These are phyloP conservation scores for Pitta sordida DNA, from an alignment of 2,113 vertebrate genomes.

Conservation along the genomic window DNA sequence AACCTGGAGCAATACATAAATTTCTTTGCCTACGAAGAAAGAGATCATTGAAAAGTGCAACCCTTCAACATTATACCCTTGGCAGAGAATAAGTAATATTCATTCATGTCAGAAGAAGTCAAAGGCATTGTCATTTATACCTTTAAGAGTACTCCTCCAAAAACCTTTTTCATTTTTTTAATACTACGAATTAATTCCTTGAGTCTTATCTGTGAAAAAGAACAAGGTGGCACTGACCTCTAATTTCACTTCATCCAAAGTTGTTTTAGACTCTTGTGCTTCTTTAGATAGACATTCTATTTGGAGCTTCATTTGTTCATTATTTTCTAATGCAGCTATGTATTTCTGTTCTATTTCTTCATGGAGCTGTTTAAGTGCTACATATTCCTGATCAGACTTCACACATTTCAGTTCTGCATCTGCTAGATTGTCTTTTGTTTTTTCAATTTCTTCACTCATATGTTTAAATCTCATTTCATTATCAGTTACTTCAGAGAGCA, in stretches of 20 bases:
- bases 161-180: background rate
- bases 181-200: background rate
- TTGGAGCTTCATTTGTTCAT: constrained; percentile 50
- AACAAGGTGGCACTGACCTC: constrained; percentile 64
- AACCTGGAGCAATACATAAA: background rate
- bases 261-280: constrained; percentile 16
- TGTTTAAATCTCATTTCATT: constrained; percentile 54
- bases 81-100: background rate
- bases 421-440: constrained; percentile 44
- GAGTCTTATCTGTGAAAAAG: background rate
- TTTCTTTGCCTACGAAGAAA: background rate
- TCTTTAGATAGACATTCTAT: constrained; percentile 42
- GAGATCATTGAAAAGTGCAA: background rate
- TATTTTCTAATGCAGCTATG: constrained; percentile 34
- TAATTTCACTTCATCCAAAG: constrained; percentile 28
- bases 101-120: background rate
- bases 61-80: background rate
- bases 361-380: constrained; percentile 55
- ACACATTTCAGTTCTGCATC: constrained; percentile 32
- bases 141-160: background rate
- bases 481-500: constrained; percentile 59
- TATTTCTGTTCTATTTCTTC: constrained; percentile 49
- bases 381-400: constrained; percentile 29
- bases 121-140: background rate
- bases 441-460: constrained; percentile 56